Conservation (phyloP, 2,797 vertebrate genomes). For the Liasis olivaceus region DNA sequence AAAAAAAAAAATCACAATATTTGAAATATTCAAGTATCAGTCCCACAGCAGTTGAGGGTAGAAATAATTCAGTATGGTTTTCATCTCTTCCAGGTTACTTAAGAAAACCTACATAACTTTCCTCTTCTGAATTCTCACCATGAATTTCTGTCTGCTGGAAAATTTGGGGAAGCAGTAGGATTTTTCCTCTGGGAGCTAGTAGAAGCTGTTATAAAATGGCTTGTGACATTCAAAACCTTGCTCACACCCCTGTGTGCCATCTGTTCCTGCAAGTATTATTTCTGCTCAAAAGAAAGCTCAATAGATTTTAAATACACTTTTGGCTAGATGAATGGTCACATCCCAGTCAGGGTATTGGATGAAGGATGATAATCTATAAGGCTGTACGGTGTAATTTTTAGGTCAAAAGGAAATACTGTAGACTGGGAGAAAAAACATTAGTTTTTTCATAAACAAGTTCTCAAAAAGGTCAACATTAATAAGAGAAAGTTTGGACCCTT, state of each 20-base stretch:
- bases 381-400: neutral
- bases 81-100: neutral
- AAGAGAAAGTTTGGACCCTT: neutral
- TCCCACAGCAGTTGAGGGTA: neutral
- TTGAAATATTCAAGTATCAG: neutral
- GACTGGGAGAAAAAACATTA: neutral
- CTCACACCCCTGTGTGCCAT: constrained; percentile 30
- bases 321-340: constrained; percentile 27
- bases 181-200: accelerated
- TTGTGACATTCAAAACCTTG: neutral
- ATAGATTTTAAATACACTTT: constrained; percentile 39
- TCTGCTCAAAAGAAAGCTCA: constrained; percentile 41
- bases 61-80: neutral
- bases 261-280: constrained; percentile 36
- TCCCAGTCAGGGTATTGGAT: neutral
- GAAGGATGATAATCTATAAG: neutral
- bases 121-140: neutral
- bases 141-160: neutral
- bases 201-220: neutral
- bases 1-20: neutral
- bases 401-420: constrained; percentile 1
- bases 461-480: constrained; percentile 18
- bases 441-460: neutral
- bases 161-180: neutral
- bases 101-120: neutral